These are phyloP conservation scores for Lapara coniferarum DNA, from an alignment of 2,888 invertebrate genomes.

Conservation along the genomic window DNA sequence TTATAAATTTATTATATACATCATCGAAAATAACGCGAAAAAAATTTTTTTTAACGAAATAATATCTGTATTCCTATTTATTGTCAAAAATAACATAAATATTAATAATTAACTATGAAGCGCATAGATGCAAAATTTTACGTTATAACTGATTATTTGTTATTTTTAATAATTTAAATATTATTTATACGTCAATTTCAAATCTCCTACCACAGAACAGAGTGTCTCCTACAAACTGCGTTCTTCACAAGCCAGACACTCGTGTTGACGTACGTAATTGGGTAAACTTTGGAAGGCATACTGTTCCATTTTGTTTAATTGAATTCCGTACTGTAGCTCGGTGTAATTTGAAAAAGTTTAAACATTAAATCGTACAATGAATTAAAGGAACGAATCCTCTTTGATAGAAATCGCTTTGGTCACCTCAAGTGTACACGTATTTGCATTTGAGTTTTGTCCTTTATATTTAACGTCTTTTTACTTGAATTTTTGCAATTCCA, in stretches of 20 bases:
- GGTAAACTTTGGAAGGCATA: neutral
- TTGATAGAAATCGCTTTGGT: neutral
- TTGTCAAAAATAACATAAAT: too few relatives aligned
- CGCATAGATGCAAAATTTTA: too few relatives aligned
- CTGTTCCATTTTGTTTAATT: slow-evolving; percentile 14
- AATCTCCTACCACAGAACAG: too few relatives aligned
- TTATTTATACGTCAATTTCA: neutral
- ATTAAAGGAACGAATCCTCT: neutral
- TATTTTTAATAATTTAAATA: too few relatives aligned
- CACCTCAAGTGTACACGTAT: neutral
- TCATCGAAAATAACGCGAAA: too few relatives aligned
- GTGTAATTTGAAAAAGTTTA: slow-evolving; percentile 4
- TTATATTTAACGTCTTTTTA: neutral
- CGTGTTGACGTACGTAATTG: slow-evolving; percentile 15
- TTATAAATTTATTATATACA: too few relatives aligned
- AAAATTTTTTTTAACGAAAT: too few relatives aligned
- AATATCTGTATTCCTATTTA: too few relatives aligned
- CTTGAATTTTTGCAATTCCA: too few relatives aligned
- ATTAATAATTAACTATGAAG: too few relatives aligned
- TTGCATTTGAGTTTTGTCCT: neutral
- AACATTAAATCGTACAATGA: slow-evolving; percentile 5
- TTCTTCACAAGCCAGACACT: neutral
- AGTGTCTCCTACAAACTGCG: neutral
- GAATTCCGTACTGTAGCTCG: neutral
- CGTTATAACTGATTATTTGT: neutral